Conservation (phyloP, 2,888 invertebrate genomes). For the Dexiosoma caninum region DNA sequence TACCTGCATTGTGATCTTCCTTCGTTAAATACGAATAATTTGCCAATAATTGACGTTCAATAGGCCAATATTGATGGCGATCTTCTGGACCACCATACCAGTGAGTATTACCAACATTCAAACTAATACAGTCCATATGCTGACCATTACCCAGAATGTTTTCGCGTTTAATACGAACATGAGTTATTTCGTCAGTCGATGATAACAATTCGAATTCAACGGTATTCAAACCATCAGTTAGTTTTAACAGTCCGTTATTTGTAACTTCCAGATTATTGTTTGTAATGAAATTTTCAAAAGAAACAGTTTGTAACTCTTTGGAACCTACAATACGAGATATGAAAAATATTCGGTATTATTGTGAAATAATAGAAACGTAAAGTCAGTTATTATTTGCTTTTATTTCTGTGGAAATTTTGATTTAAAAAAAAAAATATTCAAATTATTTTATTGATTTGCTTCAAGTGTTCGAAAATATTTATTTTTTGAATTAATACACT, state of each 20-base stretch:
- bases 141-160: slow-evolving; percentile 66
- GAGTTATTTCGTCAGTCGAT: slow-evolving; percentile 67
- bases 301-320: slow-evolving; percentile 68
- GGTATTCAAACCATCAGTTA: slow-evolving; percentile 65
- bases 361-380: too few species aligned
- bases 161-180: slow-evolving; percentile 70
- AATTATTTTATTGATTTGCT: too few species aligned
- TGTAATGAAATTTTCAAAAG: slow-evolving; percentile 72
- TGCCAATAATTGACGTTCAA: slow-evolving; percentile 79
- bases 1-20: slow-evolving; percentile 80
- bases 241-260: slow-evolving; percentile 66
- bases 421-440: too few species aligned
- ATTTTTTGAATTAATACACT: too few species aligned
- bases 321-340: slow-evolving; percentile 61
- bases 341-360: too few species aligned
- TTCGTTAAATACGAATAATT: slow-evolving; percentile 81
- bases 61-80: slow-evolving; percentile 82
- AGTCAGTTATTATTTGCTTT: too few species aligned
- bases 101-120: slow-evolving; percentile 73
- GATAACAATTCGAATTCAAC: slow-evolving; percentile 70
- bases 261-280: slow-evolving; percentile 67
- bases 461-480: too few species aligned
- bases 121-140: slow-evolving; percentile 72
- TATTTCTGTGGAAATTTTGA: too few species aligned
- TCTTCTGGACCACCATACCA: slow-evolving; percentile 84